A percentile compares a stretch with the other conserved stretches of the same genome.
phyloP scores from a whole-genome alignment of 2,888 invertebrate species.

The Eretmocerus hayati region DNA sequence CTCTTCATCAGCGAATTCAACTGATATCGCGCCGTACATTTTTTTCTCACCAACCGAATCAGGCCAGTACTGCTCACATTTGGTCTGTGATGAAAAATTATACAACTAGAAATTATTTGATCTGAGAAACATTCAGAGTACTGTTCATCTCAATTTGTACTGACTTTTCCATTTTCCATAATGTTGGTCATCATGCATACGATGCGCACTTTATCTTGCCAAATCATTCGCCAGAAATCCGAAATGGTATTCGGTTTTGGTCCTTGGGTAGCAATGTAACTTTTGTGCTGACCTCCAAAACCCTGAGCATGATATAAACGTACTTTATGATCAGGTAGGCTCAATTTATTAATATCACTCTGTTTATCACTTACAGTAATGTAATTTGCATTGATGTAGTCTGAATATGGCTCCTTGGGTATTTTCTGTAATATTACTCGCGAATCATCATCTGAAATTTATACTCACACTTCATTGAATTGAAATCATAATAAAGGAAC shows the following conservation, averaged over 20 bases:
- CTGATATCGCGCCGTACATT: conserved; percentile 38
- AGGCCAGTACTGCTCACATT: conserved; percentile 52
- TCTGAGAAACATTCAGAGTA: not conserved
- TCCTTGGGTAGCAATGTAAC: conserved; percentile 44
- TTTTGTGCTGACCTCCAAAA: conserved; percentile 27
- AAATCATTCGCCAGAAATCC: conserved; percentile 49
- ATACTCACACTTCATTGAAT: too few species aligned
- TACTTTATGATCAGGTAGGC: not conserved
- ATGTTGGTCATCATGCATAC: conserved; percentile 51
- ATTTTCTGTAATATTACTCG: conserved; percentile 46
- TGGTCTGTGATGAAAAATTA: conserved; percentile 44
- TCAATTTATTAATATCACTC: not conserved
- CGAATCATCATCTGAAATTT: conserved; percentile 47
- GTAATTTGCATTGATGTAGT: conserved; percentile 53
- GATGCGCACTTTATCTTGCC: conserved; percentile 48
- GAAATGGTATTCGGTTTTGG: conserved; percentile 41
- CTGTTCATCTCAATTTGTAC: not conserved
- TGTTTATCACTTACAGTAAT: conserved; percentile 42
- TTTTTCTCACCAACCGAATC: conserved; percentile 41
- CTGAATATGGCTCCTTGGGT: conserved; percentile 43
- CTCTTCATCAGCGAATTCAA: conserved; percentile 36
- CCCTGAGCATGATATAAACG: conserved; percentile 19
- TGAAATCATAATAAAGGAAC: too few species aligned
- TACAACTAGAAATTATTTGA: too few species aligned
- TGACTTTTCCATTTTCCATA: conserved; percentile 47